Base-by-base conservation (phyloP, 2,888 invertebrate genomes). In the Amblyjoppa proteus region DNA sequence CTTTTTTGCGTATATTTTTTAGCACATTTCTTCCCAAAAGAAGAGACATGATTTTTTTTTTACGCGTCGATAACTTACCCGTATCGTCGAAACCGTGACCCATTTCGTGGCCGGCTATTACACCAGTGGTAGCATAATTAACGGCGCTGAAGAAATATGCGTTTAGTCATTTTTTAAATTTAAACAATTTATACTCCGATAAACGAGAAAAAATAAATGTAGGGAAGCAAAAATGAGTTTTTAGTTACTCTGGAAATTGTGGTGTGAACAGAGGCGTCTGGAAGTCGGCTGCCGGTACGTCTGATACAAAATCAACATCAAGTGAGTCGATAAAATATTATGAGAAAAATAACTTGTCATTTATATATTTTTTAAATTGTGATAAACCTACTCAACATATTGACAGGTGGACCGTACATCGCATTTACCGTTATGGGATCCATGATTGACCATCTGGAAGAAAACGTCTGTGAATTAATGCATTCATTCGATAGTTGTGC, bases 351-450 rank as follows among this genome's bases (percentile, higher is more conserved):
- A 2, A 28, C 31, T 41, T 68, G 11, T 45, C 11, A 45, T 69
- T 34, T 6, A 41, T 13, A 53, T 28, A 11, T 41, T 41, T 7
- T 41, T 41, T 34, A 6, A 41, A 38, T 38, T 38, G 5, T 38
- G 9, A 28, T 53, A 49, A 81, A 56, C 81, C 81, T 70, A 88
- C 88, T 68, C 45, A 94, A 92, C 53, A 92, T 89, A 88, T 94
- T 94, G 9, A 91, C 87, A 69, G 90, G 91, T 20, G 93, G 92
- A 83, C 28, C 61, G 45, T 87, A 88, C 4, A 83, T 41, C 20
- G 89, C 89, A 68, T 88, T 88, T 6, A 89, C 77, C 13, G 84
- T 79, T 9, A 85, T 76, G 9, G 88, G 87, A 68, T 80, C 84
- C 3, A 88, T 66, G 16, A 53, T 0, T 2, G 25, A 41, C 71